phyloP scores from a whole-genome alignment of 2,888 invertebrate species.

The Amphimallon solstitiale region DNA sequence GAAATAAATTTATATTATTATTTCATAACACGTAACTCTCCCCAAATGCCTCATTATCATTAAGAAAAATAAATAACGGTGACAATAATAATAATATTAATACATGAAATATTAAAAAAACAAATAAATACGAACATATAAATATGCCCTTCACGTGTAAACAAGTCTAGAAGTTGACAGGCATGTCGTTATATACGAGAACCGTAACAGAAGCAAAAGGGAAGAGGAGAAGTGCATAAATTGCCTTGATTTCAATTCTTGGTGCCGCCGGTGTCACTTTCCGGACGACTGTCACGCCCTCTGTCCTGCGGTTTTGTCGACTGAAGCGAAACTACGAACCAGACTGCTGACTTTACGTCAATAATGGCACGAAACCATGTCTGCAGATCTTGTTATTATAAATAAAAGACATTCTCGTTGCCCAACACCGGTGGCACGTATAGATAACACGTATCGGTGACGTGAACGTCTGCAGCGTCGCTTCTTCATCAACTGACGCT shows the following conservation, averaged over 20 bases:
- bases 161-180: conserved; percentile 4
- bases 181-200: conserved; percentile 35
- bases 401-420: conserved; percentile 13
- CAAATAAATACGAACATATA: no score
- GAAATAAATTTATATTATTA: no score
- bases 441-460: background rate
- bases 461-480: background rate
- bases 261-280: conserved; percentile 45
- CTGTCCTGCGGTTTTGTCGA: conserved; percentile 47
- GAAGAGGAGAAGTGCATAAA: conserved; percentile 31
- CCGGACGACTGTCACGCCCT: conserved; percentile 43
- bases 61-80: background rate
- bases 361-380: conserved; percentile 40
- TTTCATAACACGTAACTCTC: no score
- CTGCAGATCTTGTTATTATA: conserved; percentile 28
- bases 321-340: conserved; percentile 46
- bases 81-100: no score
- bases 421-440: background rate
- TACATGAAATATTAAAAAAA: no score
- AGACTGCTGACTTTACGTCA: conserved; percentile 46
- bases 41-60: no score
- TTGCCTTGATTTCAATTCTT: conserved; percentile 47
- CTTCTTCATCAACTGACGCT: no score
- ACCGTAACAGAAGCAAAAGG: conserved; percentile 5
- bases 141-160: conserved; percentile 1